Percentiles rank a stretch among this genome's conserved stretches.
Conservation (phyloP, 1,140 invertebrate genomes). For the Macrotrachela quadricornifera region DNA sequence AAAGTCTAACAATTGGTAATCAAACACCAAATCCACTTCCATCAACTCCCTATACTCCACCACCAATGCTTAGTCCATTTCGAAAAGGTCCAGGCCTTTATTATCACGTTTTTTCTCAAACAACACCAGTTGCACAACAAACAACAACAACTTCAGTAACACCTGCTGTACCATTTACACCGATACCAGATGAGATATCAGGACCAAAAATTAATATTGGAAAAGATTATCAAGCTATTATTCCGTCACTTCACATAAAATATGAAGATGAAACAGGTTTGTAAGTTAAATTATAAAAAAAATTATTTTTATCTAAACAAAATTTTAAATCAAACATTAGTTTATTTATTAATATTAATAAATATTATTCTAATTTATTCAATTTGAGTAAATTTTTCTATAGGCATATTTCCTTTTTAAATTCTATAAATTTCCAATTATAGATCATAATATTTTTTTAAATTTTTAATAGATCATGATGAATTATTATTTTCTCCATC, state of each 20-base stretch:
- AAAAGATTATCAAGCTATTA: conserved; percentile 57
- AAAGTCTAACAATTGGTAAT: not conserved
- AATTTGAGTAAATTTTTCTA: no score
- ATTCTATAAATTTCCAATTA: no score
- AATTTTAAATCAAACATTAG: no score
- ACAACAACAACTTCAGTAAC: conserved; percentile 19
- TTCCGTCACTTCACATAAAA: conserved; percentile 38
- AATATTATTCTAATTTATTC: no score
- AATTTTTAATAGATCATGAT: no score
- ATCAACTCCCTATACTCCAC: conserved; percentile 48
- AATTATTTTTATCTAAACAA: no score
- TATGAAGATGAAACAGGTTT: not conserved
- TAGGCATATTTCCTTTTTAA: no score
- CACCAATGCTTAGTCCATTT: conserved; percentile 69
- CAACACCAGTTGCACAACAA: conserved; percentile 10
- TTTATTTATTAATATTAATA: no score
- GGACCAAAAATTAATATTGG: conserved; percentile 64
- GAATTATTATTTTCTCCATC: no score
- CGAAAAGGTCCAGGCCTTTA: conserved; percentile 64
- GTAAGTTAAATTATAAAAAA: no score
- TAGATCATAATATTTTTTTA: no score
- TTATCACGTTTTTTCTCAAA: conserved; percentile 24
- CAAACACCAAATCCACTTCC: not conserved
- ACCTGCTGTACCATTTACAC: conserved; percentile 9
- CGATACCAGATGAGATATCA: not conserved